phyloP scores from a whole-genome alignment of 2,888 invertebrate species.

The Tinea pellionella region DNA sequence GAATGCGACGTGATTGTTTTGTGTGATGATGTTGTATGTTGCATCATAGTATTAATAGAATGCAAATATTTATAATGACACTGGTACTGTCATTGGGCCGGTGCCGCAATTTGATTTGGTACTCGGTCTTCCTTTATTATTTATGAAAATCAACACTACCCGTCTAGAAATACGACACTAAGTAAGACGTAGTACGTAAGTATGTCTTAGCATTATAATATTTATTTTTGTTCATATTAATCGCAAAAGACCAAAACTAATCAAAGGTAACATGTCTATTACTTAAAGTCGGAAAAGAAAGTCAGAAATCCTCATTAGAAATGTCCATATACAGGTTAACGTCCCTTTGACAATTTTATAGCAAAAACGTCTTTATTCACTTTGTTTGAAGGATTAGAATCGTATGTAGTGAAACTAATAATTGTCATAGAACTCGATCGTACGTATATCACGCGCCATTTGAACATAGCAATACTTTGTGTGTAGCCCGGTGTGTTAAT shows the following conservation, averaged over 20 bases:
- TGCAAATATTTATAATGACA: too few species aligned
- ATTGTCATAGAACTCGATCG: background rate
- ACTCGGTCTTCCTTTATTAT: too few species aligned
- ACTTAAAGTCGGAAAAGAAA: background rate
- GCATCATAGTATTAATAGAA: too few species aligned
- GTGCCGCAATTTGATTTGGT: too few species aligned
- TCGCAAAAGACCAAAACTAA: background rate
- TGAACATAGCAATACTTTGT: slow-evolving; percentile 1
- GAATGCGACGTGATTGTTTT: too few species aligned
- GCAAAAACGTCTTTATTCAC: background rate
- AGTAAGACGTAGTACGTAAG: too few species aligned
- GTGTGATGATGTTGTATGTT: too few species aligned
- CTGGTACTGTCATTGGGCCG: too few species aligned
- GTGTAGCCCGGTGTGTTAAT: background rate
- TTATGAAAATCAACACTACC: too few species aligned
- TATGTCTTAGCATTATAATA: too few species aligned
- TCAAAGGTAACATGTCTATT: background rate
- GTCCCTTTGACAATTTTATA: background rate
- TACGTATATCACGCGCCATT: slow-evolving; percentile 6
- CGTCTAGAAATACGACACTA: too few species aligned
- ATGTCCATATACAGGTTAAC: background rate
- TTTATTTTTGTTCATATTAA: too few species aligned
- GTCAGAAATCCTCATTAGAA: background rate
- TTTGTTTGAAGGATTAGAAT: background rate
- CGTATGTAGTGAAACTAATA: background rate